These are phyloP conservation scores for Hippocampus guttulatus DNA, from an alignment of 2,113 vertebrate species.

Conservation along the genomic window DNA sequence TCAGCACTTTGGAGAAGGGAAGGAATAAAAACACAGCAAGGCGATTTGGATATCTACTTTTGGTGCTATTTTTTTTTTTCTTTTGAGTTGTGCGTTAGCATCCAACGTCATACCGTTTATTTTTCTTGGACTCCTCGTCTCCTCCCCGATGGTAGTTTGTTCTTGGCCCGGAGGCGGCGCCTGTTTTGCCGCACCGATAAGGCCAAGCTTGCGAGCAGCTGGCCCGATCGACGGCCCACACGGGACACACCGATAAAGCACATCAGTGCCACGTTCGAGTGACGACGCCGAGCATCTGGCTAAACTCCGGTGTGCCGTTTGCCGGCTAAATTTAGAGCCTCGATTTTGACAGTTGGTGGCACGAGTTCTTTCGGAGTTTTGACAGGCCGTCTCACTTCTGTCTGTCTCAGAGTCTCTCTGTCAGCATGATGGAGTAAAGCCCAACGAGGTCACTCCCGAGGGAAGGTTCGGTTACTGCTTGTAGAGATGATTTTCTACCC, in stretches of 20 bases:
- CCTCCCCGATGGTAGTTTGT: constrained; percentile 28
- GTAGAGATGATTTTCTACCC: constrained; percentile 22
- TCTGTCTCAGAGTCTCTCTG: constrained; percentile 19
- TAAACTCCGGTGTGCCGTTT: constrained; percentile 43
- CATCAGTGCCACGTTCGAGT: constrained; percentile 51
- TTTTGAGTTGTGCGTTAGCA: background rate
- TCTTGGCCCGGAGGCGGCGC: constrained; percentile 20
- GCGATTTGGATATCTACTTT: constrained; percentile 14
- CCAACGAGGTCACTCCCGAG: constrained; percentile 28
- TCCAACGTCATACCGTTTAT: constrained; percentile 25
- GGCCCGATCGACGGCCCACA: constrained; percentile 45
- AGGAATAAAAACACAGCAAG: constrained; percentile 35
- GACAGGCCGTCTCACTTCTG: constrained; percentile 38
- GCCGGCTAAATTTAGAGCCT: constrained; percentile 60
- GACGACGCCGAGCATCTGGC: constrained; percentile 63
- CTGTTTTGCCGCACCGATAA: constrained; percentile 60
- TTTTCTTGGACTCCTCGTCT: constrained; percentile 20
- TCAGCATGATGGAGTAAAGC: constrained; percentile 5
- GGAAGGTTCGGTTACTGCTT: constrained; percentile 34
- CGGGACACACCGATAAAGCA: constrained; percentile 55
- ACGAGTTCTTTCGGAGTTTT: constrained; percentile 52
- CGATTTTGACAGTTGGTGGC: constrained; percentile 53
- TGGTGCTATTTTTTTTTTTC: background rate
- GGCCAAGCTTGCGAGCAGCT: constrained; percentile 45
- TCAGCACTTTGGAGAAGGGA: constrained; percentile 22